Conservation (phyloP, 2,113 vertebrate species). For the Bubo scandiacus region DNA sequence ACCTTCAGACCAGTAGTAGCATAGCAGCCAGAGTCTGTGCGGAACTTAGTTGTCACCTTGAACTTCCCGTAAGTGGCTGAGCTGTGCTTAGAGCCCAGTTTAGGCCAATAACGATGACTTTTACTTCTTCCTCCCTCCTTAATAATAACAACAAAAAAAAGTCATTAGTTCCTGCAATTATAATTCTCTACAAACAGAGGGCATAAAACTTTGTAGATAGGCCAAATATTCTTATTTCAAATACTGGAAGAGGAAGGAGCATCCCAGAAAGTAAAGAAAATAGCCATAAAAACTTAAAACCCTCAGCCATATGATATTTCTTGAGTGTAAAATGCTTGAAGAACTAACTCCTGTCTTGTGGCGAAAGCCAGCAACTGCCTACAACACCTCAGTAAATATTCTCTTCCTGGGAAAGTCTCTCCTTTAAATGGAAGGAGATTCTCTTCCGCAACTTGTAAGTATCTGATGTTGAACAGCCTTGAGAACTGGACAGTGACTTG, state of each 20-base stretch:
- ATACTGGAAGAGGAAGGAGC: background rate
- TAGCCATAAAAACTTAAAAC: background rate
- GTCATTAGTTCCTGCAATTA: background rate
- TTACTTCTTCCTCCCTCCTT: constrained; percentile 84
- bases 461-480: background rate
- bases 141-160: background rate
- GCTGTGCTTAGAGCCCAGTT: constrained; percentile 85
- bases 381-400: background rate
- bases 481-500: background rate
- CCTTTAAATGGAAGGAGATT: background rate
- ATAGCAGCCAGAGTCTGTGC: constrained; percentile 86
- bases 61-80: constrained; percentile 87
- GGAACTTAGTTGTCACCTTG: constrained; percentile 88
- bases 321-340: background rate
- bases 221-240: background rate
- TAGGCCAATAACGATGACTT: constrained; percentile 87
- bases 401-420: background rate
- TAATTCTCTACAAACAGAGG: background rate
- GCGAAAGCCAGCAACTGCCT: background rate
- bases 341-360: background rate
- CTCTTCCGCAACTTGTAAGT: background rate
- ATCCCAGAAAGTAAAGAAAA: background rate
- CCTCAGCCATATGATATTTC: background rate
- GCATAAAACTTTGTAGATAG: background rate
- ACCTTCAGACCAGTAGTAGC: constrained; percentile 86